Conservation (phyloP, 2,113 vertebrate genomes). For the Notechis scutatus region DNA sequence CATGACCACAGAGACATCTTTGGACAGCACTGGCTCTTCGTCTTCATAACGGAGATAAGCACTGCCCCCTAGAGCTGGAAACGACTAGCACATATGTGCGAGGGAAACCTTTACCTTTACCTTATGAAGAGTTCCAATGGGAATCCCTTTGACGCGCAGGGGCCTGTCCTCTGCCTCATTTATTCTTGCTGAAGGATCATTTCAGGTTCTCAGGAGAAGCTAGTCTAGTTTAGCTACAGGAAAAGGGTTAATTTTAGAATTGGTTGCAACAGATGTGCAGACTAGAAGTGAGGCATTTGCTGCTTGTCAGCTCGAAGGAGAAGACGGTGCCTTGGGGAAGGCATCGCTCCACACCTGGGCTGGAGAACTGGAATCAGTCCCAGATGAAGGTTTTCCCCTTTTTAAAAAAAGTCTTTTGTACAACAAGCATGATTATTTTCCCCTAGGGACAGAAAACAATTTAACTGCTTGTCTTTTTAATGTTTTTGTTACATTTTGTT, state of each 20-base stretch:
- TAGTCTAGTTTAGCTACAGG: background rate
- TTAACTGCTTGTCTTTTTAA: background rate
- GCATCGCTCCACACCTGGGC: background rate
- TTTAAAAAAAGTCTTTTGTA: background rate
- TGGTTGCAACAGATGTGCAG: background rate
- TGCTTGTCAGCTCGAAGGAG: background rate
- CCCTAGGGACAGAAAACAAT: background rate
- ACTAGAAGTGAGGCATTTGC: background rate
- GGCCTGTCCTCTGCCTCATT: background rate
- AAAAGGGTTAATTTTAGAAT: background rate
- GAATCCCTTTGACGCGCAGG: background rate
- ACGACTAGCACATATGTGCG: no score
- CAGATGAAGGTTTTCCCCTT: background rate
- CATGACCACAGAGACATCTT: no score
- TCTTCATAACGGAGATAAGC: no score
- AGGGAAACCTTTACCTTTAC: no score
- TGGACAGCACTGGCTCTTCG: no score
- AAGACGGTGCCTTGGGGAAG: background rate
- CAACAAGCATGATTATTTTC: constrained; percentile 38
- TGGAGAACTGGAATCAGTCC: background rate
- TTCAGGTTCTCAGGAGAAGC: background rate
- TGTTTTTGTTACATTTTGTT: fast-evolving
- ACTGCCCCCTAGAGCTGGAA: no score
- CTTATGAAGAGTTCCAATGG: background rate
- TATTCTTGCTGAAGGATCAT: background rate